Base-by-base conservation (phyloP, 2,113 vertebrate species). In the Phalacrocorax carbo region DNA sequence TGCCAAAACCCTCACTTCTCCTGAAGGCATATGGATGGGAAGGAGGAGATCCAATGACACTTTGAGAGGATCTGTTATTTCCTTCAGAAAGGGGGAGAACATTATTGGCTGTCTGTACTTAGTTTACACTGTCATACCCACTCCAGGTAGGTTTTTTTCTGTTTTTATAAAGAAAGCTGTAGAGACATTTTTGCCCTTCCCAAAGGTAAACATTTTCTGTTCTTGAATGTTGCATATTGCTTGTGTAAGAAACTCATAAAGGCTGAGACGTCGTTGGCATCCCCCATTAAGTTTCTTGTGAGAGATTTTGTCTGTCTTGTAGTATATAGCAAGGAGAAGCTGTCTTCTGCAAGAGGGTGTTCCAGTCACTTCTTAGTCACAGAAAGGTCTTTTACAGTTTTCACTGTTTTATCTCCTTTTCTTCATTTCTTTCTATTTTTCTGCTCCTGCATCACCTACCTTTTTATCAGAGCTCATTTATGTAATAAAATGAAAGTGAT, bases 181-280 rank as follows among this genome's bases (percentile, higher is more conserved):
- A 77, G 40, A 61, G 19, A 38, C 3, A 38, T 88, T 87, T 80
- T 95, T 88, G 25, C 44, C 46, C 62, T 86, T 86, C 61, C 44
- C 23, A 68, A 66, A 88, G 54, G 55, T 69, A 93, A 90, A 66
- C 88, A 81, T 95, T 77, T 93, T 83, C 51, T 94, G n/a, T 93
- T 88, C 82, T 75, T 81, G 36, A 68, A 42, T 88, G 36, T 49
- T 83, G 7, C 4, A 4, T 78, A 27, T 89, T 91, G 32, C 55
- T 70, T 77, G 7, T 61, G 9, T 77, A 77, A 92, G 71, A 88
- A 86, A n/a, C 7, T 76, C 65, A 4, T 1, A 30, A 71, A 72
- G 2, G 58, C 87, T 82, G 54, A 79, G 25, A 38, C 70, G 30
- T 49, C 6, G 1, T 17, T 77, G 40, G 10, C 29, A 61, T 60